phyloP scores from a whole-genome alignment of 2,888 invertebrate species.

The Galerucella nymphaeae region DNA sequence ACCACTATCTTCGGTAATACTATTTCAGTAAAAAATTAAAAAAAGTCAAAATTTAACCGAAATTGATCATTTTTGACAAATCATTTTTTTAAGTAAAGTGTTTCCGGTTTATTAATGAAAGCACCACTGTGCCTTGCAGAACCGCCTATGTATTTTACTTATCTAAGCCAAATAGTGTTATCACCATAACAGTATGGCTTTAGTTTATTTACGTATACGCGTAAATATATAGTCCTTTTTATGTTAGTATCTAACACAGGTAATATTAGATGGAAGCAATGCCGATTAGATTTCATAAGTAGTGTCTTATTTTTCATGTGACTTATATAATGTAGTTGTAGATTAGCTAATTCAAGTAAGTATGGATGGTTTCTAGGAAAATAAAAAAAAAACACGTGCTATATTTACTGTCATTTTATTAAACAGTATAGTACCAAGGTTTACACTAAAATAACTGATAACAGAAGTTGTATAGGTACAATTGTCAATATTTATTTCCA shows the following conservation, averaged over 20 bases:
- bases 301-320: background rate
- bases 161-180: slow-evolving; percentile 34
- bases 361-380: background rate
- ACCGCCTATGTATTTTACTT: slow-evolving; percentile 17
- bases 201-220: slow-evolving; percentile 24
- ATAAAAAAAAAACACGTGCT: background rate
- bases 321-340: slow-evolving; percentile 2
- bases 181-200: slow-evolving; percentile 21
- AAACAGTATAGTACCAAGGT: too few species aligned
- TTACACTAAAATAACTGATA: too few species aligned
- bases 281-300: slow-evolving; percentile 5
- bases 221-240: slow-evolving; percentile 17
- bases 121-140: slow-evolving; percentile 5
- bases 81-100: background rate
- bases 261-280: slow-evolving; percentile 3
- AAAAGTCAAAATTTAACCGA: too few species aligned
- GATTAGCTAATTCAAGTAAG: background rate
- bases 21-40: too few species aligned
- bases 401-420: too few species aligned
- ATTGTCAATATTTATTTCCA: too few species aligned
- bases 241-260: slow-evolving; percentile 10
- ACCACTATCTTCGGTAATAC: too few species aligned
- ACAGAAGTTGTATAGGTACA: too few species aligned
- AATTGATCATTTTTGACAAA: too few species aligned
- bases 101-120: background rate